phyloP scores from a whole-genome alignment of 92 coral and sea anemone genomes.

The Anthopleura xanthogrammica region DNA sequence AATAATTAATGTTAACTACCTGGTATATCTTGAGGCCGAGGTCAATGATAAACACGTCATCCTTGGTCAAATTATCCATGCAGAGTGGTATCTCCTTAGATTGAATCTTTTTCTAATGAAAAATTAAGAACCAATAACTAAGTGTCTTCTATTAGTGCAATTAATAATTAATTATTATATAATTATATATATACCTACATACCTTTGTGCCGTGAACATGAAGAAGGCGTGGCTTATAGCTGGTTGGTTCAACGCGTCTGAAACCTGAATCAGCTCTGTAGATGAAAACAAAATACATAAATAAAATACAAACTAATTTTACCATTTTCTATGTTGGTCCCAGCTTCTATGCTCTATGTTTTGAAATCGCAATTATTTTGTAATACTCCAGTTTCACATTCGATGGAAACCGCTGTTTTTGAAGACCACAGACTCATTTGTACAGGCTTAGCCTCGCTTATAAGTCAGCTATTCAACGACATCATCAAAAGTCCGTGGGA shows the following conservation, averaged over 20 bases:
- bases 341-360: too few species aligned
- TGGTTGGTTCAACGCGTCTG: conserved; percentile 69
- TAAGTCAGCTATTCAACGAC: too few species aligned
- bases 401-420: too few species aligned
- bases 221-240: conserved; percentile 67
- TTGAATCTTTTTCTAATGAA: conserved; percentile 39
- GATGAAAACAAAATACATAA: background rate
- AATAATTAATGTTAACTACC: conserved; percentile 32
- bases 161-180: too few species aligned
- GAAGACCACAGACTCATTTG: too few species aligned
- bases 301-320: background rate
- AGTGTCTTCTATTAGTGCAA: too few species aligned
- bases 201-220: conserved; percentile 74
- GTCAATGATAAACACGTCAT: conserved; percentile 83
- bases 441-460: too few species aligned
- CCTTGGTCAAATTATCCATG: conserved; percentile 56
- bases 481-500: too few species aligned
- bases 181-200: background rate
- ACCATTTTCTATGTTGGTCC: too few species aligned
- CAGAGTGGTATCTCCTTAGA: conserved; percentile 52
- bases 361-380: too few species aligned
- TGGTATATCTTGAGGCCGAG: conserved; percentile 70
- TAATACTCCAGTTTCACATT: too few species aligned
- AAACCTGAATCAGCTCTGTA: conserved; percentile 81
- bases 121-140: background rate